Conservation (phyloP, 2,797 vertebrate genomes). For the Lithobates sylvaticus region DNA sequence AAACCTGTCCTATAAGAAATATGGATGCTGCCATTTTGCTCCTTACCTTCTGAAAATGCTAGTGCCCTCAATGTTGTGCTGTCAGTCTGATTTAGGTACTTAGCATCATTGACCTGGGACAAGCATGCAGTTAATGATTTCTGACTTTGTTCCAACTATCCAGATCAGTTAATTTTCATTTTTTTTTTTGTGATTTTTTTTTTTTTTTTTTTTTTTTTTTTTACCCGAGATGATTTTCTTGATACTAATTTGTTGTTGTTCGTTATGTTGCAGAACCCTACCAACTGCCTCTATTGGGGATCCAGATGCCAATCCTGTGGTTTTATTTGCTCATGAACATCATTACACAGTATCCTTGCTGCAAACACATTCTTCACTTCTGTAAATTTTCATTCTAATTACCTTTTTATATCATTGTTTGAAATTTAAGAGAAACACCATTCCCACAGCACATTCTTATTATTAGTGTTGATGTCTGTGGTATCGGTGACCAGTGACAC, state of each 20-base stretch:
- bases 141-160: no score
- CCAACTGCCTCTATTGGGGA: constrained; percentile 79
- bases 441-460: not conserved
- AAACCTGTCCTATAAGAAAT: no score
- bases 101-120: no score
- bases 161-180: no score
- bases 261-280: constrained; percentile 78
- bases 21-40: no score
- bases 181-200: not conserved
- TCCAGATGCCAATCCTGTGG: constrained; percentile 90
- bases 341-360: constrained; percentile 96
- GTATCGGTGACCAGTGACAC: no score
- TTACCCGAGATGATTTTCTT: not conserved
- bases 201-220: no score
- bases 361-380: not conserved
- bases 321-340: constrained; percentile 93
- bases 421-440: not conserved
- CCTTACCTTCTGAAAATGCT: no score
- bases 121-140: no score
- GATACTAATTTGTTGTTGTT: not conserved
- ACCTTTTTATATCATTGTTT: not conserved
- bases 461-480: no score
- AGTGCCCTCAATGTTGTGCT: no score
- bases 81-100: no score
- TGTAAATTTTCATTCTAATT: not conserved